Conservation (phyloP, 2,113 vertebrate species). For the Hypomesus transpacificus region DNA sequence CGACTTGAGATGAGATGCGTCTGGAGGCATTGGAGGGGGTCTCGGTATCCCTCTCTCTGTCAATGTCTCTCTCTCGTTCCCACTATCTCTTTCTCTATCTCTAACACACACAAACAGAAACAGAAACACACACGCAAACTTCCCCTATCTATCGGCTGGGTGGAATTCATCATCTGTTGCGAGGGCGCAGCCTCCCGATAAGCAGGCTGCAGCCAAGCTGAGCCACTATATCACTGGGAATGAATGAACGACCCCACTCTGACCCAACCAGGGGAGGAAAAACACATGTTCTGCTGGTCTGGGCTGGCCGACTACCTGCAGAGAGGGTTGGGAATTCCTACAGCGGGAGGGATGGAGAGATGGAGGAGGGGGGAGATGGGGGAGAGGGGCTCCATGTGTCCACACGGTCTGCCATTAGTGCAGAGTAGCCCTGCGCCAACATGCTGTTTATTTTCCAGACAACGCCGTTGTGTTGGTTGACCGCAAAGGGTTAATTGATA, state of each 20-base stretch:
- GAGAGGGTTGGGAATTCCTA: constrained; percentile 82
- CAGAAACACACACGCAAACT: neutral
- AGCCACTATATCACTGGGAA: constrained; percentile 73
- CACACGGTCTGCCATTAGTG: constrained; percentile 52
- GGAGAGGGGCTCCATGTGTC: constrained; percentile 57
- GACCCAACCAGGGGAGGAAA: constrained; percentile 79
- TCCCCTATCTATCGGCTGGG: constrained; percentile 44
- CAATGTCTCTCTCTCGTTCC: constrained; percentile 34
- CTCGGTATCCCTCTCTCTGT: constrained; percentile 13
- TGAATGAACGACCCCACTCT: constrained; percentile 75
- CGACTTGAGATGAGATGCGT: constrained; percentile 53
- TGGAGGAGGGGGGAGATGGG: constrained; percentile 56
- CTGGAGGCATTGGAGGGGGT: constrained; percentile 54
- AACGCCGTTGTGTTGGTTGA: constrained; percentile 18
- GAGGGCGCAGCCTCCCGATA: constrained; percentile 64
- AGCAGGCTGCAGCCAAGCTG: constrained; percentile 65
- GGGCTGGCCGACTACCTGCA: constrained; percentile 80
- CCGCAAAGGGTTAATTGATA: constrained; percentile 38
- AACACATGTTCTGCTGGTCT: constrained; percentile 87
- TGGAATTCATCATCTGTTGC: constrained; percentile 73
- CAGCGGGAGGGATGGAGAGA: constrained; percentile 70
- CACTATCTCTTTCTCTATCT: constrained; percentile 20
- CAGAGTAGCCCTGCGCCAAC: constrained; percentile 24
- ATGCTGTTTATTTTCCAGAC: constrained; percentile 45
- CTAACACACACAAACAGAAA: neutral